Evolutionary conservation across 2,797 vertebrate genomes (phyloP).

Genomic region (Alectoris magna): DNA sequence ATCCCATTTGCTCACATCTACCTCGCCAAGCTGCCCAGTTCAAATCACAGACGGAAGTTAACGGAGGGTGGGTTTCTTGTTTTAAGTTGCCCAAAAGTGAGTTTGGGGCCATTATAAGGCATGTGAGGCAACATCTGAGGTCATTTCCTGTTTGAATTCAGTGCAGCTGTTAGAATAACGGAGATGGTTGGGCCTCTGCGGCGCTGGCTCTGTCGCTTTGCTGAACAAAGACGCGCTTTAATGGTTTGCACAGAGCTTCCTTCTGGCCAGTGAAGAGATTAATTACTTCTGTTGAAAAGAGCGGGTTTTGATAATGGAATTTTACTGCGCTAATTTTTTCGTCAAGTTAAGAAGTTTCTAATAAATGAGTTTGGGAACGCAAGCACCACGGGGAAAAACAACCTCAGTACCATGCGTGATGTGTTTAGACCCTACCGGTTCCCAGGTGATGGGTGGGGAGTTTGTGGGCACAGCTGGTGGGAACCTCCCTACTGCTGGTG

Average conservation of each 20-base stretch:
- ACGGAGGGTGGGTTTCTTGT: background rate
- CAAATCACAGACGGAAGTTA: background rate
- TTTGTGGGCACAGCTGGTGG: background rate
- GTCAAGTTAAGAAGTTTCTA: background rate
- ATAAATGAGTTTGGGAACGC: background rate
- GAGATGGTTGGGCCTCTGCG: background rate
- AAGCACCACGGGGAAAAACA: accelerated
- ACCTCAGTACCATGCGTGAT: background rate
- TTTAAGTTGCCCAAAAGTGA: background rate
- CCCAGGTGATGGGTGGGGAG: background rate
- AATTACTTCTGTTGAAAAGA: background rate
- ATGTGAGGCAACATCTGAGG: background rate
- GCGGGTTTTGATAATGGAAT: accelerated
- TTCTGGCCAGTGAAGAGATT: background rate
- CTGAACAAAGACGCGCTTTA: background rate
- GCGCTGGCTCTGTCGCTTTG: background rate
- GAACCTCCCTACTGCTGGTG: accelerated
- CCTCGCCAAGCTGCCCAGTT: background rate
- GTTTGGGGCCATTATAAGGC: accelerated
- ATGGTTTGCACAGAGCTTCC: background rate
- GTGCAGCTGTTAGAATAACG: background rate
- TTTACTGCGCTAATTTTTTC: background rate
- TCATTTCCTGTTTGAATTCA: background rate
- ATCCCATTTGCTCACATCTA: accelerated
- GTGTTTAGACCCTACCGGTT: background rate